These are phyloP conservation scores for Epinephelus cyanopodus DNA, from an alignment of 2,113 vertebrate species.

Conservation along the genomic window DNA sequence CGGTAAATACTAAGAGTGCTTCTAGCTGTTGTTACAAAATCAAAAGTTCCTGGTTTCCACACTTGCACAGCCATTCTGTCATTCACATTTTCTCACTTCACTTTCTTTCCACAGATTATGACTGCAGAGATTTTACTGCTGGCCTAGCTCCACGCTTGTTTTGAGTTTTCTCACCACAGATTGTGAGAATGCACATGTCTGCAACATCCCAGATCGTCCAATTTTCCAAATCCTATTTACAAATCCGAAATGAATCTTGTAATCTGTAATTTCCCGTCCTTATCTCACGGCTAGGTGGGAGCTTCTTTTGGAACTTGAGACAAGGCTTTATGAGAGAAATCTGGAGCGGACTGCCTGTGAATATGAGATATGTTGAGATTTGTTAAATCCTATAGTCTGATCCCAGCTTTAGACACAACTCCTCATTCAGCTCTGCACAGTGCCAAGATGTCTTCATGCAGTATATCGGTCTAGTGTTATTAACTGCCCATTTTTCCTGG, in stretches of 20 bases:
- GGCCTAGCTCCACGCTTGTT: constrained; percentile 31
- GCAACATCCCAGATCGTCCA: constrained; percentile 67
- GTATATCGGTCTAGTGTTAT: constrained; percentile 35
- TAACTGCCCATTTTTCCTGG: constrained; percentile 36
- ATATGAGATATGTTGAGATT: constrained; percentile 70
- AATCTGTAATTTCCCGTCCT: constrained; percentile 71
- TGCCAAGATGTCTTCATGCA: constrained; percentile 58
- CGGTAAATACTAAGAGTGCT: background rate
- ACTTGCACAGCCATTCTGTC: background rate
- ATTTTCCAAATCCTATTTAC: constrained; percentile 76
- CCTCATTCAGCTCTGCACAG: constrained; percentile 48
- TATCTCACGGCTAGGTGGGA: constrained; percentile 63
- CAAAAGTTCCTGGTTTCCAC: background rate
- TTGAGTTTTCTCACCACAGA: constrained; percentile 25
- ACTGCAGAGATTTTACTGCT: constrained; percentile 30
- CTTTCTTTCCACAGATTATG: background rate
- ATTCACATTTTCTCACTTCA: constrained; percentile 3
- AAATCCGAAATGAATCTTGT: constrained; percentile 72
- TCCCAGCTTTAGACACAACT: constrained; percentile 68
- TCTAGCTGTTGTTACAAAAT: constrained; percentile 1
- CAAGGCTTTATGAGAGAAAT: constrained; percentile 62
- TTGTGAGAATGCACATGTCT: constrained; percentile 44
- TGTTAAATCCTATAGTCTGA: constrained; percentile 69
- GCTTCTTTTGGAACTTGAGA: constrained; percentile 49
- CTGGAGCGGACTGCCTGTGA: constrained; percentile 63